Percentiles rank a stretch among this genome's conserved stretches.
Conservation (phyloP, 2,113 vertebrate species). For the Hippocampus guttulatus region DNA sequence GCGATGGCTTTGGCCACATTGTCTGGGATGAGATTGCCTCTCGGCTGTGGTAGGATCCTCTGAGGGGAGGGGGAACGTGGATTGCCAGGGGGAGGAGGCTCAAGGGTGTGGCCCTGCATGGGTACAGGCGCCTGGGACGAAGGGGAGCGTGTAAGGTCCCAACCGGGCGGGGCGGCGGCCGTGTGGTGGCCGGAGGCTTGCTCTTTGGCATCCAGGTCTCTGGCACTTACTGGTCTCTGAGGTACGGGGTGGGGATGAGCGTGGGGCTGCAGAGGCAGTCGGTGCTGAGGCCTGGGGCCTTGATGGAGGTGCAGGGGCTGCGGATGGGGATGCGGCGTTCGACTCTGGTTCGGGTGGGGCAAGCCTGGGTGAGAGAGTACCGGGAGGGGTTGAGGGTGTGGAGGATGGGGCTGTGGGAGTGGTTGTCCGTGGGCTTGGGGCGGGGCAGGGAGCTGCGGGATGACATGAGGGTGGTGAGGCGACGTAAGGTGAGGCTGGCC, state of each 20-base stretch:
- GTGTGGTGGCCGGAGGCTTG: conserved; percentile 59
- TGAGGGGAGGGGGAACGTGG: conserved; percentile 88
- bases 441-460: conserved; percentile 52
- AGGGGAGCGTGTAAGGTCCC: conserved; percentile 60
- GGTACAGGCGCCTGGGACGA: conserved; percentile 60
- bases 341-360: conserved; percentile 65
- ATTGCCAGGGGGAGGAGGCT: conserved; percentile 73
- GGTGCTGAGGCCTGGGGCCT: conserved; percentile 63
- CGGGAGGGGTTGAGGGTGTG: conserved; percentile 53
- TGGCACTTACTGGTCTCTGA: conserved; percentile 89
- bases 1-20: conserved; percentile 93
- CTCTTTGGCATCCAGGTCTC: conserved; percentile 93
- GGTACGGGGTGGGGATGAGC: conserved; percentile 66
- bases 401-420: conserved; percentile 61
- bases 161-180: conserved; percentile 50
- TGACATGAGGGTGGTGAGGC: conserved; percentile 52
- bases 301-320: conserved; percentile 70
- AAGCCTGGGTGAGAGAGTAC: conserved; percentile 49
- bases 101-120: conserved; percentile 77
- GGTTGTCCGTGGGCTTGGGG: conserved; percentile 53
- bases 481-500: conserved; percentile 54
- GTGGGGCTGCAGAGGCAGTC: conserved; percentile 66
- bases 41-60: conserved; percentile 90
- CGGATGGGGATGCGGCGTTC: conserved; percentile 68
- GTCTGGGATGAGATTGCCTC: conserved; percentile 82